Base-by-base conservation (phyloP, 2,113 vertebrate species). In the Amazona vittata region DNA sequence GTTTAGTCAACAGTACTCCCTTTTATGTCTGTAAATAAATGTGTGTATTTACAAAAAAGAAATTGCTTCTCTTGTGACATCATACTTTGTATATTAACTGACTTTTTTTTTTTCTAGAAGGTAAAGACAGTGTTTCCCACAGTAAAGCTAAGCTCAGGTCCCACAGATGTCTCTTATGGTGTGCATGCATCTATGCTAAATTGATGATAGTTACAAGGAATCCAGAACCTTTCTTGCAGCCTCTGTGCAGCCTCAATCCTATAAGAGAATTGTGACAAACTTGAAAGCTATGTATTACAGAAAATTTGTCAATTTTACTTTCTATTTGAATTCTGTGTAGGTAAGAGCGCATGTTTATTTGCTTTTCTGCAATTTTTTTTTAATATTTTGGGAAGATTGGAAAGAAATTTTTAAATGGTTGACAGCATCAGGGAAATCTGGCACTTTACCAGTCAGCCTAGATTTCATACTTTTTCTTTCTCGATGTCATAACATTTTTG, bases 321-420 rank as follows among this genome's bases (percentile, higher is more conserved):
- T 65, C 28, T 73, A 15, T 68, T 82, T 86, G 5, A 86, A 84
- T 71, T 86, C 15, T 82, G 60, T 10, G 41, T 76, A 2, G 17
- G 24, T 65, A 76, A 74, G n/a, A 53, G 8, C 2, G 0, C 46
- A 47, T 0, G 0, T 20, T 50, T 62, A 35, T 33, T 15, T 25
- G 33, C 20, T 49, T 33, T 9, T 1, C 18, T 81, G 11, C 11
- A 57, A 12, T 19, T 67, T 43, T 86, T 91, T 89, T 63, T 12
- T 59, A 41, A 89, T 80, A 81, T 50, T 91, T 90, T 53, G 4
- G 18, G 46, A 69, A 69, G 11, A 25, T 26, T 12, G 3, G 13
- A 67, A 62, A 49, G 1, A 49, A 69, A 43, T 52, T 73, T 83
- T 49, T 85, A 13, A 62, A 65, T 92, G 12, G 4, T 69, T 92